Conservation (phyloP, 2,888 invertebrate species). For the Drosophila pseudotalamancana region DNA sequence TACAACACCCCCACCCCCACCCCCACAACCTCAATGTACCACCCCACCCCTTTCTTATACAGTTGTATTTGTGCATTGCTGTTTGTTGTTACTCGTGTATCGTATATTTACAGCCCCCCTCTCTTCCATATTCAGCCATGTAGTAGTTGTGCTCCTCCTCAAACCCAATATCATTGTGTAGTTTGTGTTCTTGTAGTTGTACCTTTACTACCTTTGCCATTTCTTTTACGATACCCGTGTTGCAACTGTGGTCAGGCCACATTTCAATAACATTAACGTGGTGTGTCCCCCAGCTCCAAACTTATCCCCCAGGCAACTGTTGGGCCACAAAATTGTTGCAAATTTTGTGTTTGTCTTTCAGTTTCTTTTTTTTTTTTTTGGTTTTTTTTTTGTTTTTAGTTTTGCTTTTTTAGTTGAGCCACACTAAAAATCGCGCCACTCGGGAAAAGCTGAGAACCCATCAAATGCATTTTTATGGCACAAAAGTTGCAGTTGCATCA, state of each 20-base stretch:
- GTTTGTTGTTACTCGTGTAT: slow-evolving; percentile 80
- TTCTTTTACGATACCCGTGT: slow-evolving; percentile 65
- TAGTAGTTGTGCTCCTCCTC: slow-evolving; percentile 17
- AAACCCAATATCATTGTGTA: slow-evolving; percentile 30
- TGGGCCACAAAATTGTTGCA: slow-evolving; percentile 60
- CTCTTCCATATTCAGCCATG: no score
- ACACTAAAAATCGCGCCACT: slow-evolving; percentile 53
- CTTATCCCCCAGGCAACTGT: slow-evolving; percentile 39
- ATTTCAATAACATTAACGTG: slow-evolving; percentile 72
- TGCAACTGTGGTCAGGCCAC: slow-evolving; percentile 55
- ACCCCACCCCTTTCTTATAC: not conserved
- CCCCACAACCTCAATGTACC: not conserved
- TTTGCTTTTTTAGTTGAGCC: slow-evolving; percentile 31
- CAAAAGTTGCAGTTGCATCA: slow-evolving; percentile 45
- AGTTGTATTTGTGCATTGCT: slow-evolving; percentile 60
- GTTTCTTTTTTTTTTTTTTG: not conserved
- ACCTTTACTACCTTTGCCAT: slow-evolving; percentile 61
- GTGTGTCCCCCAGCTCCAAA: slow-evolving; percentile 22
- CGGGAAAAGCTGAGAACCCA: slow-evolving; percentile 28
- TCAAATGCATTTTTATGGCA: slow-evolving; percentile 52
- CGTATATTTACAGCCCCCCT: slow-evolving; percentile 18
- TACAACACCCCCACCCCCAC: not conserved
- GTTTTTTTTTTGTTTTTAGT: not conserved
- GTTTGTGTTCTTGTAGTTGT: slow-evolving; percentile 56
- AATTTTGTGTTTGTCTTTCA: not conserved